Percentiles rank a stretch among this genome's conserved stretches.
Evolutionary conservation across 1,140 invertebrate genomes (phyloP).

Genomic region (Drosophila yakuba): DNA sequence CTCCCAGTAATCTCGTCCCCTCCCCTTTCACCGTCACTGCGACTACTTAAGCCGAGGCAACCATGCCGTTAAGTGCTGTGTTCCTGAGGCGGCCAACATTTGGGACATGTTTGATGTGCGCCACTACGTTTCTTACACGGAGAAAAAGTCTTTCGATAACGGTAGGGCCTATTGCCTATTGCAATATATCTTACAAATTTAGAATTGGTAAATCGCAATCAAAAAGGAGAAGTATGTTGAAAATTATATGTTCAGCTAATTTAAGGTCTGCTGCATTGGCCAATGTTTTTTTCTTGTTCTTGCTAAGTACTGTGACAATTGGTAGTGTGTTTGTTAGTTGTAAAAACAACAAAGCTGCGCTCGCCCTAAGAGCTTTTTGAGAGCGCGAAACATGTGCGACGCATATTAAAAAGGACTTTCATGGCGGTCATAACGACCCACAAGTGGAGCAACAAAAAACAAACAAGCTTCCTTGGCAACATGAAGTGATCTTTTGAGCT

Average conservation of each 20-base stretch:
- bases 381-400: conserved; percentile 46
- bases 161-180: not conserved
- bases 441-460: conserved; percentile 8
- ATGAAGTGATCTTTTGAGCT: conserved; percentile 30
- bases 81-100: conserved; percentile 37
- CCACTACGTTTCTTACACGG: conserved; percentile 2
- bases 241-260: not conserved
- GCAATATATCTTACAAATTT: not conserved
- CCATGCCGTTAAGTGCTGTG: conserved; percentile 69
- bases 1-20: conserved; percentile 40
- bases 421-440: conserved; percentile 30
- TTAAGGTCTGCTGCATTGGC: not conserved
- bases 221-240: not conserved
- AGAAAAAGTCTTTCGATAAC: not conserved
- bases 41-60: conserved; percentile 76
- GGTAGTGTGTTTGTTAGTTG: conserved; percentile 18
- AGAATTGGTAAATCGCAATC: not conserved
- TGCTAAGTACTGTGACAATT: conserved; percentile 24
- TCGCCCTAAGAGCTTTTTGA: conserved; percentile 41
- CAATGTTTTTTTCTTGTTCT: not conserved
- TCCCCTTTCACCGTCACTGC: not conserved
- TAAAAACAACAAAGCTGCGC: conserved; percentile 46
- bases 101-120: conserved; percentile 45
- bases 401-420: conserved; percentile 29
- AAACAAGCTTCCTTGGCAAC: not conserved